Base-by-base conservation (phyloP, 2,888 invertebrate genomes). In the Atherix ibis region DNA sequence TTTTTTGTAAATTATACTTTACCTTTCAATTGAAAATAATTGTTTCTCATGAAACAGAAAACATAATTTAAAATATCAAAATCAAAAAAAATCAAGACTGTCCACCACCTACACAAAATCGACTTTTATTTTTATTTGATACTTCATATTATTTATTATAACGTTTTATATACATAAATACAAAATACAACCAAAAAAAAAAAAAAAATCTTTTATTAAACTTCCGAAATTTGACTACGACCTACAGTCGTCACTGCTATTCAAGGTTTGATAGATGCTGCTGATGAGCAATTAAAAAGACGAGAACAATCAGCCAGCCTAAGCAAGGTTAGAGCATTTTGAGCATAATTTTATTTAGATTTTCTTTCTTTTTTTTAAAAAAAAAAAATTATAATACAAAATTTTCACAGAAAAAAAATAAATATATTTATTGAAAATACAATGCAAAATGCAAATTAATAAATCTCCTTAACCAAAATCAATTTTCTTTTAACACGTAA, bases 261-360 rank as follows among this genome's bases (percentile, higher is more conserved):
- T 50, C 62, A 62, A 54, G 62, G 62, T 53, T 54, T 62, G 48
- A 60, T 62, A 51, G 62, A 62, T 52, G 44, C 62, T 51, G 59
- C 61, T 44, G 62, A 61, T 48, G 60, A 61, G 53, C 58, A 62
- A 54, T 52, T 61, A 49, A 61, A 56, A 50, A 49, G 53, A 51
- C 57, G 52, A 54, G 55, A 57, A 52, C 50, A 48, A 44, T 53
- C 57, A 50, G 51, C 47, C 47, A 51, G 52, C 44, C 49, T 46
- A 46, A 42, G 44, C 51, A 61, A 60, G 60, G 60, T 60, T 59
- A 61, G 58, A 45, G n/a, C n/a, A n/a, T n/a, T 10, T 29, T 27
- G 27, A 27, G 16, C 14, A 12, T 27, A 27, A 16, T 27, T 27
- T 8, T 12, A 16, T 8, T 5, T 27, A 27, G 15, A 15, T 9